These are phyloP conservation scores for Cyanoramphus novaezelandiae DNA, from an alignment of 2,113 vertebrate species.

Conservation along the genomic window DNA sequence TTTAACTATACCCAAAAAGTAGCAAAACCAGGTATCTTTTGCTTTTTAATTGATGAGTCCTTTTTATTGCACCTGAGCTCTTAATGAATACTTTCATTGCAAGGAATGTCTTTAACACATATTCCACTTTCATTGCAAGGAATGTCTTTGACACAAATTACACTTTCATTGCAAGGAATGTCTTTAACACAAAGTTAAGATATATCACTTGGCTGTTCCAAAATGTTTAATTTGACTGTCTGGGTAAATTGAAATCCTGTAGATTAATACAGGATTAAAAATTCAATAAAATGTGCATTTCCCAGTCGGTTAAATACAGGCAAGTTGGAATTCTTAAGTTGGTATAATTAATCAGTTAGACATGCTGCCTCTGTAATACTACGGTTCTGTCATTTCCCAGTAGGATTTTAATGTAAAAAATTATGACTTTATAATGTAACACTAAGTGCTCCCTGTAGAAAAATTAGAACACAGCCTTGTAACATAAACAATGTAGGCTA, in stretches of 20 bases:
- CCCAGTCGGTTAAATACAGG: slow-evolving; percentile 20
- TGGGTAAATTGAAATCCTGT: slow-evolving; percentile 25
- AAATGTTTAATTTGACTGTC: slow-evolving; percentile 63
- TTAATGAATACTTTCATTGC: background rate
- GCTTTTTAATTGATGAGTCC: background rate
- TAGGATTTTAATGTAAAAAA: slow-evolving; percentile 60
- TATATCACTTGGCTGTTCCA: slow-evolving; percentile 1
- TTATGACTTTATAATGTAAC: slow-evolving; percentile 48
- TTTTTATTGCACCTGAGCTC: slow-evolving; percentile 13
- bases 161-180: background rate
- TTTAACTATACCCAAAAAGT: background rate
- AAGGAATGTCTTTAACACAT: slow-evolving; percentile 2
- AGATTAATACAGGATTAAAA: slow-evolving; percentile 63
- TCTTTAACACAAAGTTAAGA: slow-evolving; percentile 15
- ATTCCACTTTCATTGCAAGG: slow-evolving; percentile 4
- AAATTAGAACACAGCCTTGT: slow-evolving; percentile 17
- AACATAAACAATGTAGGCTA: slow-evolving; percentile 25
- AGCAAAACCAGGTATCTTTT: background rate
- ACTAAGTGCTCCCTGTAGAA: slow-evolving; percentile 52
- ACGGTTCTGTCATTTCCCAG: slow-evolving; percentile 24
- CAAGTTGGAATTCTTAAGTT: slow-evolving; percentile 58
- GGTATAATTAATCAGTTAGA: slow-evolving; percentile 60
- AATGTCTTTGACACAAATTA: slow-evolving; percentile 20
- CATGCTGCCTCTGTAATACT: slow-evolving; percentile 38
- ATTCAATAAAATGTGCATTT: slow-evolving; percentile 48